Evolutionary conservation across 2,888 invertebrate genomes (phyloP), one percentile per base, ranked within the genome.

Genomic region (Nysson spinosus): DNA sequence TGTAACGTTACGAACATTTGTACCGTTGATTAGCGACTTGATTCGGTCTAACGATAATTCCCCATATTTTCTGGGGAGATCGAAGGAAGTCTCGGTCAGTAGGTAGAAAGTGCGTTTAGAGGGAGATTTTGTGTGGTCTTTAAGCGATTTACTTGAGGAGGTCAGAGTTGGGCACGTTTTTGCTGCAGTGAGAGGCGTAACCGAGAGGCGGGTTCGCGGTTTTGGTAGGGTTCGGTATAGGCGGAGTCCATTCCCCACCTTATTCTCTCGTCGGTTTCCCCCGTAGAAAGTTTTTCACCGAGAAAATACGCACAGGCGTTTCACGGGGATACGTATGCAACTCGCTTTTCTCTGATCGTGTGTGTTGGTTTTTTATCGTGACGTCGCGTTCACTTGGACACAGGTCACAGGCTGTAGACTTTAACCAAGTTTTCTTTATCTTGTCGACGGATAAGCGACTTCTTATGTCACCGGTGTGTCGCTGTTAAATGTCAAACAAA

Each of bases 241-340:
- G 81, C 78, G 81, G 81, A 69, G 78, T 55, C 60, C 22, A 54
- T 47, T 60, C 74, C 70, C 73, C 71, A 54, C 75, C 51, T 19
- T 20, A 9, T 4, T 9, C 30, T 19, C 42, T 30, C 40, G 51
- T 58, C 35, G 42, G 57, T 65, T 64, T 72, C 40, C 49, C 51
- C 56, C 39, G 44, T 32, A 43, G 40, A 34, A 24, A 30, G 24
- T n/a, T n/a, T n/a, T n/a, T n/a, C 26, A 50, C 51, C 16, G 20
- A n/a, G n/a, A n/a, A n/a, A n/a, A n/a, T 14, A 63, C 54, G n/a
- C 42, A 52, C 47, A 54, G 52, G 54, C 39, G 22, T 35, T 11
- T 20, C 43, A 6, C 9, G 19, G 6, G 16, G 17, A 22, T 16
- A 16, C 43, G 12, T 39, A 49, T 37, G 26, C 34, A 22, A 22